These are phyloP conservation scores for Aromia moschata DNA, from an alignment of 2,888 invertebrate genomes.

Conservation along the genomic window DNA sequence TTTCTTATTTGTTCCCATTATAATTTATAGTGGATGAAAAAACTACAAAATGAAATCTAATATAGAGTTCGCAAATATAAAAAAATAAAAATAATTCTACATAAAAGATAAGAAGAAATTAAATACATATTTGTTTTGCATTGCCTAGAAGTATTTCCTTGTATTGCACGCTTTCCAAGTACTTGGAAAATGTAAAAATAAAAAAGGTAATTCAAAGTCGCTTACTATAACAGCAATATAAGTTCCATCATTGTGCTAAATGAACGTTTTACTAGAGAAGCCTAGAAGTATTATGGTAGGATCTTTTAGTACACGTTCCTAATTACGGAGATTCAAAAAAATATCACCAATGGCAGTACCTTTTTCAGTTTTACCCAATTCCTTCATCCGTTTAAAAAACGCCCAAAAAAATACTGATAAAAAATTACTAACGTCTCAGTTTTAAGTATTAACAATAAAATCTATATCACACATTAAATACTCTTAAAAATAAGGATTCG, in stretches of 20 bases:
- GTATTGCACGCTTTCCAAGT: constrained; percentile 22
- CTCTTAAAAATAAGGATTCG: constrained; percentile 17
- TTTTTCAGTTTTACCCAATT: constrained; percentile 26
- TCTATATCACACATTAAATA: constrained; percentile 37
- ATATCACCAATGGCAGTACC: constrained; percentile 34
- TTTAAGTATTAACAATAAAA: constrained; percentile 29
- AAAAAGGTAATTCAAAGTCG: constrained; percentile 7
- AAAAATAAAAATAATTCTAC: constrained; percentile 19
- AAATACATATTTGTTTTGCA: constrained; percentile 5
- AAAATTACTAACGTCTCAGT: constrained; percentile 20
- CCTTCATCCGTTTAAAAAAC: constrained; percentile 21
- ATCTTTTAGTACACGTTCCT: constrained; percentile 1
- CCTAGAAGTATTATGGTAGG: constrained; percentile 11
- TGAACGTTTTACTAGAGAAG: neutral
- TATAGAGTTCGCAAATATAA: neutral
- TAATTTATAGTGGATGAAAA: constrained; percentile 18
- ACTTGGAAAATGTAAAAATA: constrained; percentile 9
- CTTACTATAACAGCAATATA: neutral
- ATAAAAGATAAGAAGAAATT: neutral
- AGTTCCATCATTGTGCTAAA: constrained; percentile 14
- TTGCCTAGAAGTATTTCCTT: constrained; percentile 8
- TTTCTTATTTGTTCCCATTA: constrained; percentile 33
- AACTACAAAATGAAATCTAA: constrained; percentile 2
- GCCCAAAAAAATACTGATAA: constrained; percentile 21
- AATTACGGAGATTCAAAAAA: constrained; percentile 13